These are phyloP conservation scores for Vimba vimba DNA, from an alignment of 2,113 vertebrate species.

Conservation along the genomic window DNA sequence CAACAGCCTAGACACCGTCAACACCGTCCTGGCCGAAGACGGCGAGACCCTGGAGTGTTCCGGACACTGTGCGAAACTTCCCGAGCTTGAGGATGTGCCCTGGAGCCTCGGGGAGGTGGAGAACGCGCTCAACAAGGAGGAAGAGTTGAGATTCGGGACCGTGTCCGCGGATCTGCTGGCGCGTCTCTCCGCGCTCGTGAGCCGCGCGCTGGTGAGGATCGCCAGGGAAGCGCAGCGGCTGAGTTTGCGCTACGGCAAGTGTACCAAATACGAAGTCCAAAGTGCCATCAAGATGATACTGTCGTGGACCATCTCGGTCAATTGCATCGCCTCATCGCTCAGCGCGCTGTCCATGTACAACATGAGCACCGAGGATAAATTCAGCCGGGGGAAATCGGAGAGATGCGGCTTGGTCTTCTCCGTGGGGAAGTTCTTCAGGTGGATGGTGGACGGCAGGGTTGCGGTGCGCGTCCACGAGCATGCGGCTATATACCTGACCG, in stretches of 20 bases:
- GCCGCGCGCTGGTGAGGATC: constrained; percentile 88
- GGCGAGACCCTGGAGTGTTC: constrained; percentile 96
- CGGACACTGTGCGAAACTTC: constrained; percentile 93
- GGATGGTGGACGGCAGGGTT: constrained; percentile 96
- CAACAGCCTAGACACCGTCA: constrained; percentile 98
- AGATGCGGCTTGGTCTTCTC: constrained; percentile 92
- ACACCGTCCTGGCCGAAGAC: constrained; percentile 97
- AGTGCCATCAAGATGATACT: constrained; percentile 91
- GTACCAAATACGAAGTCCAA: constrained; percentile 94
- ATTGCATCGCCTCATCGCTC: constrained; percentile 87
- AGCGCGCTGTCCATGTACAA: constrained; percentile 92
- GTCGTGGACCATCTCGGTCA: constrained; percentile 87
- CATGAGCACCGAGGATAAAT: constrained; percentile 96
- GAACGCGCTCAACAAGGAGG: constrained; percentile 82
- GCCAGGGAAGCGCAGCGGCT: constrained; percentile 92
- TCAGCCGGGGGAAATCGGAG: constrained; percentile 89
- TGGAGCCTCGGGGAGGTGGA: constrained; percentile 96
- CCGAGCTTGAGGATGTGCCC: constrained; percentile 97
- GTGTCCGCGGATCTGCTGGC: constrained; percentile 84
- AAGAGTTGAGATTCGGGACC: constrained; percentile 74
- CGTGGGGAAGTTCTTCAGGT: constrained; percentile 95
- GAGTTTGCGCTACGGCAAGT: constrained; percentile 94
- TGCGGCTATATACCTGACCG: constrained; percentile 94
- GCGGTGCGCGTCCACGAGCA: constrained; percentile 94
- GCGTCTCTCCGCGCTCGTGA: constrained; percentile 86